phyloP scores from a whole-genome alignment of 2,797 vertebrate species.

The Gadopsis marmoratus region DNA sequence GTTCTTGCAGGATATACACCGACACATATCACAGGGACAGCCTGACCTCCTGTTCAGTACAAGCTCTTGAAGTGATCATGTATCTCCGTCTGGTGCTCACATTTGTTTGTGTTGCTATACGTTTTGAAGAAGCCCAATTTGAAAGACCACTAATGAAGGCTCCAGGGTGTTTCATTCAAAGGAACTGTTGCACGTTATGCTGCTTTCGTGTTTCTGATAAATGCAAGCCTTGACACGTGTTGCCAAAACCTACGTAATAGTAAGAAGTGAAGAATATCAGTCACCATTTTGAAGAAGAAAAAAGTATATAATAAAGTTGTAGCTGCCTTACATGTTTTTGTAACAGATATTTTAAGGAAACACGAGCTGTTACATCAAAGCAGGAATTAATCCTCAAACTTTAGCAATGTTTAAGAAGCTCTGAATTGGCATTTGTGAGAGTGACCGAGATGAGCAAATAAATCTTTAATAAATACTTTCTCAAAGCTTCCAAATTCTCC shows the following conservation, averaged over 20 bases:
- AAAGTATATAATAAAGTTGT: neutral
- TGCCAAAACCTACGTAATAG: neutral
- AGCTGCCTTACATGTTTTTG: neutral
- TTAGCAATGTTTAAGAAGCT: neutral
- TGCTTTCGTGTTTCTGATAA: neutral
- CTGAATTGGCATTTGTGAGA: neutral
- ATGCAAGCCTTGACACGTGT: neutral
- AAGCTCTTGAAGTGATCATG: neutral
- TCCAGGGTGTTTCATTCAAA: neutral
- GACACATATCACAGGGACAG: neutral
- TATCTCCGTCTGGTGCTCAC: neutral
- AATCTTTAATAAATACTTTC: neutral
- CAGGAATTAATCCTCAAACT: neutral
- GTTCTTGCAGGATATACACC: neutral
- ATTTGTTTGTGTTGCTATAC: neutral
- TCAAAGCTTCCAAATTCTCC: neutral
- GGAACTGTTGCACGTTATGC: neutral
- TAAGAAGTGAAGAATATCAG: neutral
- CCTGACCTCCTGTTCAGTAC: neutral
- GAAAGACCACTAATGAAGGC: neutral
- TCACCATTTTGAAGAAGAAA: neutral
- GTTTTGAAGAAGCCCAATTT: constrained; percentile 9
- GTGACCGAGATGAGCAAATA: neutral
- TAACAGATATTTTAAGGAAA: neutral
- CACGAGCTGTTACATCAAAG: neutral